Evolutionary conservation across 2,888 invertebrate species (phyloP).

Genomic region (Drosophila kuntzei): DNA sequence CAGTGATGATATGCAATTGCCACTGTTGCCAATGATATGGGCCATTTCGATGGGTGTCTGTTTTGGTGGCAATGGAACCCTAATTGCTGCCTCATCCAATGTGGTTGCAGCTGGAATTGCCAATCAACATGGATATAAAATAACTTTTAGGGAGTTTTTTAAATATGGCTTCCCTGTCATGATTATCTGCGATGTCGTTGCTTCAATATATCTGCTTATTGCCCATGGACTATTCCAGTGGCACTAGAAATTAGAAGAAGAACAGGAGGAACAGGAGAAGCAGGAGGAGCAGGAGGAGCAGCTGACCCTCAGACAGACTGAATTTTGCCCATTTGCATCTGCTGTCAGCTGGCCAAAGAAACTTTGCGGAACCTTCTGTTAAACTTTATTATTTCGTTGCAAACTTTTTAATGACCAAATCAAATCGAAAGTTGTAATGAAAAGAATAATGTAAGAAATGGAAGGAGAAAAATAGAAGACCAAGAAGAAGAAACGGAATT

Average conservation of each 20-base stretch:
- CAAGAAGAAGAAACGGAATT: not conserved
- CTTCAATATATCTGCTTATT: slow-evolving; percentile 89
- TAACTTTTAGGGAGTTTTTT: slow-evolving; percentile 93
- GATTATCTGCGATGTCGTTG: slow-evolving; percentile 89
- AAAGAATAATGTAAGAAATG: slow-evolving; percentile 7
- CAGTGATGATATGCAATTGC: slow-evolving; percentile 89
- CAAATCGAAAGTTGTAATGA: slow-evolving; percentile 39
- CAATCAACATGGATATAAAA: slow-evolving; percentile 94
- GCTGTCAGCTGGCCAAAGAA: slow-evolving; percentile 24
- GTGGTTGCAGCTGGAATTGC: slow-evolving; percentile 96
- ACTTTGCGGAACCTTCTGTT: slow-evolving; percentile 40
- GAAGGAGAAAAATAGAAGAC: not conserved
- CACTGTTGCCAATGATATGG: slow-evolving; percentile 93
- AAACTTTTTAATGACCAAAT: slow-evolving; percentile 74
- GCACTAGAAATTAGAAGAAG: slow-evolving; percentile 85
- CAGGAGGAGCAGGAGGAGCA: not conserved
- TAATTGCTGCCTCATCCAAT: slow-evolving; percentile 96
- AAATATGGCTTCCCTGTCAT: slow-evolving; percentile 93
- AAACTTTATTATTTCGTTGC: slow-evolving; percentile 64
- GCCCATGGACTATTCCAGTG: slow-evolving; percentile 89
- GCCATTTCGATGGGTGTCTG: slow-evolving; percentile 95
- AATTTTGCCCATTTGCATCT: slow-evolving; percentile 12
- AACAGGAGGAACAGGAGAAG: not conserved
- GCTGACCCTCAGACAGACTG: not conserved
- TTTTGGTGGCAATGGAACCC: slow-evolving; percentile 95